These are phyloP conservation scores for Drosophila pandora DNA, from an alignment of 1,140 invertebrate species.

Conservation along the genomic window DNA sequence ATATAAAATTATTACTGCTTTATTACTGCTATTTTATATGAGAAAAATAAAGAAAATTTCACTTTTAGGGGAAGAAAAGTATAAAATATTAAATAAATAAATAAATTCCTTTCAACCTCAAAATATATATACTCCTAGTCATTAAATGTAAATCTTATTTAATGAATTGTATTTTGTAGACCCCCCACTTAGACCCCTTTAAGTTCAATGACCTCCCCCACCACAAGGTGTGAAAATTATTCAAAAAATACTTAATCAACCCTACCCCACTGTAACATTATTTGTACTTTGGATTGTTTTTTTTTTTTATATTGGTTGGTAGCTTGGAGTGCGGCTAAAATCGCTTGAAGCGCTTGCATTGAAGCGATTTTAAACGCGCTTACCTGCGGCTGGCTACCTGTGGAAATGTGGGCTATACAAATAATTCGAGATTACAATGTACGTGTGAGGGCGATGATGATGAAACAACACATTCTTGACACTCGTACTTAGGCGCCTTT, in stretches of 20 bases:
- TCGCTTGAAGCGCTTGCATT: slow-evolving; percentile 27
- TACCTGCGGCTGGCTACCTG: not conserved
- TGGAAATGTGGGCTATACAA: slow-evolving; percentile 15
- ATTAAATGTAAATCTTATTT: no score
- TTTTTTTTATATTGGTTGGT: slow-evolving; percentile 30
- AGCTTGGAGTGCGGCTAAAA: slow-evolving; percentile 23
- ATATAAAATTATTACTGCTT: no score
- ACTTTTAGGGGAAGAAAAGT: no score
- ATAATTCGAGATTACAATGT: slow-evolving; percentile 13
- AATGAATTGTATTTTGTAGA: no score
- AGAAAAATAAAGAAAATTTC: no score
- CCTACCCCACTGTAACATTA: slow-evolving; percentile 51
- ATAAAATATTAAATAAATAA: no score
- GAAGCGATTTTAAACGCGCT: slow-evolving; percentile 21
- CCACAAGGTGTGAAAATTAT: not conserved
- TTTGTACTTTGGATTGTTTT: slow-evolving; percentile 19
- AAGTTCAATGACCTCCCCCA: not conserved
- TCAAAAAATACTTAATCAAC: not conserved
- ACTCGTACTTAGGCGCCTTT: slow-evolving; percentile 12
- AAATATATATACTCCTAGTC: no score
- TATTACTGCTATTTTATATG: no score
- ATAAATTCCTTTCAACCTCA: no score
- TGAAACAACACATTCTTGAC: slow-evolving; percentile 44
- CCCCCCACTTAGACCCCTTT: no score
- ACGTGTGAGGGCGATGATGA: slow-evolving; percentile 10